phyloP scores from a whole-genome alignment of 2,888 invertebrate genomes.

The Arctia plantaginis region DNA sequence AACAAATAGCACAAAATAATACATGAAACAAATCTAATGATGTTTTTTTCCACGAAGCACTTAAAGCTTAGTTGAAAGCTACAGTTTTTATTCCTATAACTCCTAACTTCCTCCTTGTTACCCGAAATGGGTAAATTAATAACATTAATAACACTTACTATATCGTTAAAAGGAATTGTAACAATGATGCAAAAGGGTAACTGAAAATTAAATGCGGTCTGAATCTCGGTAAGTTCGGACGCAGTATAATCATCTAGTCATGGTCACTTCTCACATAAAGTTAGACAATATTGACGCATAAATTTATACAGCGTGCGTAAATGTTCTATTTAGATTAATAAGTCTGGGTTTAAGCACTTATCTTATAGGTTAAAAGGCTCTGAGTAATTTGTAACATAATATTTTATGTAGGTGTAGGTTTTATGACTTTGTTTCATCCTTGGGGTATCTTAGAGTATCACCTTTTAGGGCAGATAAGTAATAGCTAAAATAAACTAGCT shows the following conservation, averaged over 20 bases:
- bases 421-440: neutral
- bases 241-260: neutral
- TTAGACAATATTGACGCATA: neutral
- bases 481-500: neutral
- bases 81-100: too few relatives aligned
- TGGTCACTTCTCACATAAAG: neutral
- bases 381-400: neutral
- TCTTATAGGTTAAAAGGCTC: constrained; percentile 7
- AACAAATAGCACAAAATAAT: too few relatives aligned
- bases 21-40: too few relatives aligned
- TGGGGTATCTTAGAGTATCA: constrained; percentile 5
- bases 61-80: too few relatives aligned
- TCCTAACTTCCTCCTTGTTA: too few relatives aligned
- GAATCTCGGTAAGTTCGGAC: neutral
- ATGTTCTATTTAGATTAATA: constrained; percentile 9
- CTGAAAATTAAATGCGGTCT: neutral
- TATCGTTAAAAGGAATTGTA: too few relatives aligned
- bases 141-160: too few relatives aligned
- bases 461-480: neutral
- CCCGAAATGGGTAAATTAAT: too few relatives aligned
- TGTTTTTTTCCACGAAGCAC: too few relatives aligned
- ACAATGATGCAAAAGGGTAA: neutral
- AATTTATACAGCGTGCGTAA: neutral
- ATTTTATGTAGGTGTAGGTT: constrained; percentile 9
- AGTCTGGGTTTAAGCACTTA: neutral